Evolutionary conservation across 1,140 invertebrate species (phyloP).

Genomic region (Lordiphosa mommai): DNA sequence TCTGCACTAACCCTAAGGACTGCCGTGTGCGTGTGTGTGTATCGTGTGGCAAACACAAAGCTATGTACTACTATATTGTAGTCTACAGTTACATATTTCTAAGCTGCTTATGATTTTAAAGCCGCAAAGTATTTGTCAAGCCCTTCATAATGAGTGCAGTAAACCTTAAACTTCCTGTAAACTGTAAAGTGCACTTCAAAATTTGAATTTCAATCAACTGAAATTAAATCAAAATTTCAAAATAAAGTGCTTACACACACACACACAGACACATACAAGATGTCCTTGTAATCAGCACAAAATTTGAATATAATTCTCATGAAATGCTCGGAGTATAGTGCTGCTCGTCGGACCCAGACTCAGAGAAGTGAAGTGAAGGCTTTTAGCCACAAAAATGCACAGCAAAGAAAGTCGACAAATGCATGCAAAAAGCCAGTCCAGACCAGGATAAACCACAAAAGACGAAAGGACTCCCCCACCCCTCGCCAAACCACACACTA

Average conservation of each 20-base stretch:
- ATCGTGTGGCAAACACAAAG: too few species aligned
- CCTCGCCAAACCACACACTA: neutral
- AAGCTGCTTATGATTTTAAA: conserved; percentile 61
- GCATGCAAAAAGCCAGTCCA: conserved; percentile 12
- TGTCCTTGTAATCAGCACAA: conserved; percentile 39
- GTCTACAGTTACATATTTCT: conserved; percentile 37
- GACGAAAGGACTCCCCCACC: conserved; percentile 43
- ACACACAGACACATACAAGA: conserved; percentile 1
- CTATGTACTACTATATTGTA: conserved; percentile 7
- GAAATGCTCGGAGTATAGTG: conserved; percentile 34
- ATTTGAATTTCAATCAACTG: conserved; percentile 66
- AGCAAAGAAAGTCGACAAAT: conserved; percentile 24
- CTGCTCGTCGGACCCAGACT: too few species aligned
- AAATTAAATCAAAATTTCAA: conserved; percentile 73
- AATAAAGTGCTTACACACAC: conserved; percentile 44
- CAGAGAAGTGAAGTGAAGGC: conserved; percentile 33
- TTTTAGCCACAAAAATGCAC: conserved; percentile 49
- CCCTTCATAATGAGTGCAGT: conserved; percentile 48
- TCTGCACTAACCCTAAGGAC: conserved; percentile 44
- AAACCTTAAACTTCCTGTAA: neutral
- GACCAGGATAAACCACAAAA: conserved; percentile 49
- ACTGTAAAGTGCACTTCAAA: conserved; percentile 53
- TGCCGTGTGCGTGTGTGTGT: conserved; percentile 13
- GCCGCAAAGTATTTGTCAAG: too few species aligned
- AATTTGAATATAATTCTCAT: conserved; percentile 69